Base-by-base conservation (phyloP, 2,888 invertebrate genomes). In the Uloborus plumipes region DNA sequence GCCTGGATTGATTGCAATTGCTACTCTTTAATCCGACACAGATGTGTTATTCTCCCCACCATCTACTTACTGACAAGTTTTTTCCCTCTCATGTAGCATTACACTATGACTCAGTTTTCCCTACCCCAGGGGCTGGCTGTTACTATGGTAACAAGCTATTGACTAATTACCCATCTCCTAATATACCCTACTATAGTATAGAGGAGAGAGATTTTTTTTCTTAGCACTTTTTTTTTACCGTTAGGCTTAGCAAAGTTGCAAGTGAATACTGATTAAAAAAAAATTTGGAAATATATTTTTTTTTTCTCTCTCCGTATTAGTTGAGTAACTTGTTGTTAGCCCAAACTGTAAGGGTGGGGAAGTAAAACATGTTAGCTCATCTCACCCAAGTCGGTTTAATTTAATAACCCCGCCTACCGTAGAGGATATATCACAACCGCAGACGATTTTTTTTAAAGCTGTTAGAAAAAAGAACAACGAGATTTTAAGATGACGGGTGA, bases 91-190 rank as follows among this genome's bases (percentile, higher is more conserved):
- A 26, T 61, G 61, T 75, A 59, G 66, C 65, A 65, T 65, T 75
- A 75, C 66, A 76, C 22, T 16, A 59, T 81, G 80, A 80, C 69
- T 80, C 74, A 74, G 50, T 55, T 39, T 51, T 26, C 69, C 82
- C 62, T 59, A 22, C 83, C 83, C 83, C 69, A 61, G 73, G 82
- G 82, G 72, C 77, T n/a, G 72, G 16, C 18, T 26, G 77, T 77
- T 69, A 62, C 77, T 62, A 83, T 83, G 58, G 66, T n/a, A 69
- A 83, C 83, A 50, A 13, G 55, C 72, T 51, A 70, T 67, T 77
- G 83, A 77, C 82, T 83, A 83, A 83, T 83, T 83, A 83, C 72
- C 77, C 62, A 64, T 16, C 11, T 15, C 70, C 70, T 62, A 71
- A 77, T 71, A 49, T 65, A 71, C 67, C 61, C 58, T 66, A 58